Percentiles rank a stretch among this genome's conserved stretches.
Conservation (phyloP, 2,888 invertebrate species). For the Aporophyla lueneburgensis region DNA sequence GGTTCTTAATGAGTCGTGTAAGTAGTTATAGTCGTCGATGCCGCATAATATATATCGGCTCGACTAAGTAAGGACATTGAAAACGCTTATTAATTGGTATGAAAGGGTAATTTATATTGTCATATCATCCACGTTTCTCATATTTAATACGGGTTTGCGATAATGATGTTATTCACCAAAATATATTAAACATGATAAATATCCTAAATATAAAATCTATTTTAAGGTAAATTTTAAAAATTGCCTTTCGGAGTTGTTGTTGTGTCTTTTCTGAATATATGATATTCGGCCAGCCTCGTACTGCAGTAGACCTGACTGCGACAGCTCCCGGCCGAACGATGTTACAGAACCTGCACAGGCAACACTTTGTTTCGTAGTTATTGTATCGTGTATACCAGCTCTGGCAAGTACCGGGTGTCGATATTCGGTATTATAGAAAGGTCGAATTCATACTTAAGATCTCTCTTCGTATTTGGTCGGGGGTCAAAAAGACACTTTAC, state of each 20-base stretch:
- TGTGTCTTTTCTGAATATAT: slow-evolving; percentile 88
- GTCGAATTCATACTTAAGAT: slow-evolving; percentile 61
- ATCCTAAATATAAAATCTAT: slow-evolving; percentile 88
- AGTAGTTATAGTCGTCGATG: slow-evolving; percentile 87
- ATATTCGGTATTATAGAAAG: slow-evolving; percentile 40
- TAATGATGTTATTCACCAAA: slow-evolving; percentile 91
- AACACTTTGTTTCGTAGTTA: slow-evolving; percentile 41
- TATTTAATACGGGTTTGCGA: slow-evolving; percentile 91
- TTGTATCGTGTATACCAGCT: slow-evolving; percentile 32
- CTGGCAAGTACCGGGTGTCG: slow-evolving; percentile 22
- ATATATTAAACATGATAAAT: slow-evolving; percentile 88
- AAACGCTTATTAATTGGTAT: slow-evolving; percentile 91
- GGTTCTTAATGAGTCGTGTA: slow-evolving; percentile 88
- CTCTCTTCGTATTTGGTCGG: slow-evolving; percentile 67
- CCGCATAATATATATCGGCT: slow-evolving; percentile 82
- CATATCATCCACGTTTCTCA: slow-evolving; percentile 91
- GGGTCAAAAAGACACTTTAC: slow-evolving; percentile 77
- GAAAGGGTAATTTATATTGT: slow-evolving; percentile 91
- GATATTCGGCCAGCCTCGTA: slow-evolving; percentile 86
- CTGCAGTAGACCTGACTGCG: slow-evolving; percentile 64
- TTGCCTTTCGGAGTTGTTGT: slow-evolving; percentile 88
- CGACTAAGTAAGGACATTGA: slow-evolving; percentile 90
- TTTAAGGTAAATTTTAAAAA: slow-evolving; percentile 89
- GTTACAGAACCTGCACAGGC: slow-evolving; percentile 35
- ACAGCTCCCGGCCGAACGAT: slow-evolving; percentile 48